phyloP scores from a whole-genome alignment of 2,113 vertebrate species.

The Elachura formosa region DNA sequence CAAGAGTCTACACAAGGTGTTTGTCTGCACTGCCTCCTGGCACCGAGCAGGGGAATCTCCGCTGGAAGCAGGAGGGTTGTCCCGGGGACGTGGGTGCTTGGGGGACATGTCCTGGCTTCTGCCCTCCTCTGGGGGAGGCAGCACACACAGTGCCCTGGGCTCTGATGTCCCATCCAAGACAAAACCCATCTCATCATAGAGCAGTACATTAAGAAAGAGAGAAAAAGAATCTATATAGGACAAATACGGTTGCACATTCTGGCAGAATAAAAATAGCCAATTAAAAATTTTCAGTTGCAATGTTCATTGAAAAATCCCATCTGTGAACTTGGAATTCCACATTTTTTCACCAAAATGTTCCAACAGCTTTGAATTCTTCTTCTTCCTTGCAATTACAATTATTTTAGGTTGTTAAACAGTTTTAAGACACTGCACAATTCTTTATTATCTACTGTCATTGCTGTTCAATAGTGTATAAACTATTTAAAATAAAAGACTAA shows the following conservation, averaged over 20 bases:
- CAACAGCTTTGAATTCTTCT: neutral
- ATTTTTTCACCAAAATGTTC: neutral
- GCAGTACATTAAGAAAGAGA: neutral
- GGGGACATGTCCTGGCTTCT: neutral
- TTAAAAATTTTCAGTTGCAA: neutral
- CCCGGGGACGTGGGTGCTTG: too few species aligned
- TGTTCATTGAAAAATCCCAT: neutral
- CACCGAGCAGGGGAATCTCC: accelerated
- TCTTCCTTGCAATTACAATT: neutral
- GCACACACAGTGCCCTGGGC: neutral
- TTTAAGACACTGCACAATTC: conserved; percentile 4
- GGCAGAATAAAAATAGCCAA: neutral
- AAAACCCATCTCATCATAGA: neutral
- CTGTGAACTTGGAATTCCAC: neutral
- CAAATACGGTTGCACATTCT: accelerated
- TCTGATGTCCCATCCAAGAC: neutral
- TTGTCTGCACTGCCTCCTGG: neutral
- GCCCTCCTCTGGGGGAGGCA: neutral
- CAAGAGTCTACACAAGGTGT: neutral
- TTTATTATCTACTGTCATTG: conserved; percentile 13
- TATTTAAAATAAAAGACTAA: conserved; percentile 4
- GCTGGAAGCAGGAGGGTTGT: accelerated
- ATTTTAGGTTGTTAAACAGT: neutral
- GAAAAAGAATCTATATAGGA: neutral
- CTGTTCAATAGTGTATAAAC: conserved; percentile 36